Conservation (phyloP, 1,140 invertebrate species). For the Caenorhabditis briggsae region DNA sequence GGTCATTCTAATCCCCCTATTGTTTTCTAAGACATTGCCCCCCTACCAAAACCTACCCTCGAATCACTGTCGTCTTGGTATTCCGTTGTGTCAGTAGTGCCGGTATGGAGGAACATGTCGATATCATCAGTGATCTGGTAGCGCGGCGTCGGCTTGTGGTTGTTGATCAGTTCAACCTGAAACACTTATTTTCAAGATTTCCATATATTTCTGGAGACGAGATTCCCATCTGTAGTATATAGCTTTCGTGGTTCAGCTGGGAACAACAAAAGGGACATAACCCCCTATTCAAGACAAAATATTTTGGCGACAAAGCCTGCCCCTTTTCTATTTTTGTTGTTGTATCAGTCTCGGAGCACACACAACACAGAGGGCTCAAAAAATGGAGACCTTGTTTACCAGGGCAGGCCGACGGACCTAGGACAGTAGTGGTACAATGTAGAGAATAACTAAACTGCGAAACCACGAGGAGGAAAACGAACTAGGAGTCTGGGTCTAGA, state of each 20-base stretch:
- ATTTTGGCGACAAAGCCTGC: not conserved
- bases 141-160: slow-evolving; percentile 29
- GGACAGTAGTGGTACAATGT: slow-evolving; percentile 33
- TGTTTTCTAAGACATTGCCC: not conserved
- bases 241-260: not conserved
- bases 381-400: slow-evolving; percentile 25
- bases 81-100: slow-evolving; percentile 29
- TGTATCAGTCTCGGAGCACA: not conserved
- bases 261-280: not conserved
- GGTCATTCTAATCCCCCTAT: slow-evolving; percentile 10
- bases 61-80: slow-evolving; percentile 44
- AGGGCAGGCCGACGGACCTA: not conserved
- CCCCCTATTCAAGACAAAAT: not conserved
- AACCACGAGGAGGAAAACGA: not conserved
- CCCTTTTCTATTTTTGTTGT: slow-evolving; percentile 5
- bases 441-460: slow-evolving; percentile 40
- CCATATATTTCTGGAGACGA: too few species aligned
- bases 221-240: too few species aligned
- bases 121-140: slow-evolving; percentile 10
- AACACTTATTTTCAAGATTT: not conserved
- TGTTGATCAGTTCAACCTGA: slow-evolving; percentile 36
- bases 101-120: slow-evolving; percentile 27
- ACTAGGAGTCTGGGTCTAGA: not conserved
- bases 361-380: slow-evolving; percentile 20
- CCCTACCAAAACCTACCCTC: not conserved